A percentile compares a stretch with the other conserved stretches of the same genome.
Conservation (phyloP, 2,113 vertebrate genomes). For the Panthera tigris region DNA sequence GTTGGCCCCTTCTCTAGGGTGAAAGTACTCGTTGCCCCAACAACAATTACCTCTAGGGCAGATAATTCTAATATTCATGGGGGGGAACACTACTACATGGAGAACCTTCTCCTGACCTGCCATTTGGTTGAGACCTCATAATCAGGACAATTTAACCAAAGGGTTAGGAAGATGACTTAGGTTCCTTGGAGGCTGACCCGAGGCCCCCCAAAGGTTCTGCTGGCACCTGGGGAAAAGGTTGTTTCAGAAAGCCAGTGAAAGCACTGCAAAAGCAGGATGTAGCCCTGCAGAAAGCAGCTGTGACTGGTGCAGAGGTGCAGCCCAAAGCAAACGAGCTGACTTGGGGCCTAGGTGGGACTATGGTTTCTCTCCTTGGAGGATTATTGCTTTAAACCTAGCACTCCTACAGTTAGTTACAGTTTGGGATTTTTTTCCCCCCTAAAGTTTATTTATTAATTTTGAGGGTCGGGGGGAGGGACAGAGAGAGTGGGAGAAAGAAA, state of each 20-base stretch:
- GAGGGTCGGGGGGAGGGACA: too few relatives aligned
- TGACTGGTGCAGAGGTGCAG: not conserved
- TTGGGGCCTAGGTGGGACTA: not conserved
- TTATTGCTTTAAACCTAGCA: not conserved
- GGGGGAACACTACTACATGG: not conserved
- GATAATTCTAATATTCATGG: not conserved
- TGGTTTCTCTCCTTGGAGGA: not conserved
- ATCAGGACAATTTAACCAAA: not conserved
- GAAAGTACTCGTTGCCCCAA: not conserved
- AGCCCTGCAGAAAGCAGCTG: not conserved
- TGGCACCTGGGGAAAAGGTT: not conserved
- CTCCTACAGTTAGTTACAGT: not conserved
- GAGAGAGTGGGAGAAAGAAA: too few relatives aligned
- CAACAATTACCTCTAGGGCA: not conserved
- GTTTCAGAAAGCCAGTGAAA: not conserved
- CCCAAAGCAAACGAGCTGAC: not conserved
- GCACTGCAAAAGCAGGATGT: rapidly evolving
- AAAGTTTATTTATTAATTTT: too few relatives aligned
- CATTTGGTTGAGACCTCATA: not conserved
- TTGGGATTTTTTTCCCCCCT: not conserved
- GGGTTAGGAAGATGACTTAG: not conserved
- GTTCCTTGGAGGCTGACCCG: not conserved
- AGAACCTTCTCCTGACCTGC: not conserved
- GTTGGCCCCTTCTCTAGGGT: not conserved
- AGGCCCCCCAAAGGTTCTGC: not conserved